Conservation (phyloP, 2,113 vertebrate species). For the Lycocorax pyrrhopterus region DNA sequence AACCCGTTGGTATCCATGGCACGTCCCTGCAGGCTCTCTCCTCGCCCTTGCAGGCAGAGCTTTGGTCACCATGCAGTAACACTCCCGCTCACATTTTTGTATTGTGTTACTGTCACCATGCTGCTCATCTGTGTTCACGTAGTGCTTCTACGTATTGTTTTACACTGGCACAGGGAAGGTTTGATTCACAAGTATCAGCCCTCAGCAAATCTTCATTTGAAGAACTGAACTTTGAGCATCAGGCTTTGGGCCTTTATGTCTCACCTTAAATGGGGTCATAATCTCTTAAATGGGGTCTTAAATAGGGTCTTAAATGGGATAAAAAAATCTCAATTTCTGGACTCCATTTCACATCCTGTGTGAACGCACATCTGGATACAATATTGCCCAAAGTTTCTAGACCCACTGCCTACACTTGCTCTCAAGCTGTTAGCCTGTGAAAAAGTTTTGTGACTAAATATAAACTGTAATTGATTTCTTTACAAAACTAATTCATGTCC, state of each 20-base stretch:
- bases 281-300: background rate
- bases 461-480: background rate
- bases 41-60: accelerated
- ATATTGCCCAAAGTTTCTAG: background rate
- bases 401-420: background rate
- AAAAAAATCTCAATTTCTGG: background rate
- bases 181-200: background rate
- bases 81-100: background rate
- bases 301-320: background rate
- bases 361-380: background rate
- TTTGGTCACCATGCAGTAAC: background rate
- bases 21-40: background rate
- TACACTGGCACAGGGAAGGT: background rate
- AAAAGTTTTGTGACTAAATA: constrained; percentile 7
- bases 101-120: background rate
- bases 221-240: background rate
- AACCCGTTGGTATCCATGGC: background rate
- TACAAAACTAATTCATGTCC: background rate
- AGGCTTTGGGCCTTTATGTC: background rate
- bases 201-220: background rate
- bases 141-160: background rate
- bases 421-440: background rate
- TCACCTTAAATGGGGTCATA: background rate
- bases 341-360: background rate
- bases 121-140: accelerated